Conservation (phyloP, 23 tunicate species). For the Styela plicata region DNA sequence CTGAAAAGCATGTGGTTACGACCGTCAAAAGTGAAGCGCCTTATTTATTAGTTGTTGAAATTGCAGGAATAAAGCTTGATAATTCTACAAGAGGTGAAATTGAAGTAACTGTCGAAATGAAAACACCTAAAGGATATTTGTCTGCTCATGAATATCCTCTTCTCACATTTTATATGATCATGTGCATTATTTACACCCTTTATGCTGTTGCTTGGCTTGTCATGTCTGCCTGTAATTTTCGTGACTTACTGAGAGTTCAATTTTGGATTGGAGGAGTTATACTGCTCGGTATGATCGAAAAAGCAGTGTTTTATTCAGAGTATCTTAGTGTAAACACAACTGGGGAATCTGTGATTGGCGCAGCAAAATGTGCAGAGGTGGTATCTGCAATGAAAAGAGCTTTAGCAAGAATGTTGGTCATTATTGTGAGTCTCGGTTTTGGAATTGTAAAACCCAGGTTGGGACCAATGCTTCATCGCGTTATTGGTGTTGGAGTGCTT, state of each 20-base stretch:
- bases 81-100: neutral
- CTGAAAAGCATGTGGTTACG: conserved; percentile 8
- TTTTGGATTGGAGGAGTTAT: conserved; percentile 99
- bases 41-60: conserved; percentile 23
- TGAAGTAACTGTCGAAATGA: conserved; percentile 53
- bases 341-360: conserved; percentile 68
- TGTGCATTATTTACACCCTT: conserved; percentile 86
- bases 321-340: conserved; percentile 62
- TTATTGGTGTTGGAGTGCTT: conserved; percentile 87
- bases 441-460: conserved; percentile 98
- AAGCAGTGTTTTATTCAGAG: conserved; percentile 91
- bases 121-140: conserved; percentile 67
- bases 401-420: conserved; percentile 91
- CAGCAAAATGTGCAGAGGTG: conserved; percentile 88
- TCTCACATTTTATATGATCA: conserved; percentile 70
- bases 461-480: conserved; percentile 94
- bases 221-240: conserved; percentile 81
- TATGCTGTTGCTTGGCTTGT: conserved; percentile 85
- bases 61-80: neutral
- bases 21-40: conserved; percentile 16
- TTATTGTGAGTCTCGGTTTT: conserved; percentile 96
- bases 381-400: conserved; percentile 79
- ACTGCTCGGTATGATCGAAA: conserved; percentile 92
- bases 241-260: conserved; percentile 90
- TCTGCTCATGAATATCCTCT: conserved; percentile 97